Evolutionary conservation across 2,888 invertebrate genomes (phyloP).

Genomic region (Eretmocerus hayati): DNA sequence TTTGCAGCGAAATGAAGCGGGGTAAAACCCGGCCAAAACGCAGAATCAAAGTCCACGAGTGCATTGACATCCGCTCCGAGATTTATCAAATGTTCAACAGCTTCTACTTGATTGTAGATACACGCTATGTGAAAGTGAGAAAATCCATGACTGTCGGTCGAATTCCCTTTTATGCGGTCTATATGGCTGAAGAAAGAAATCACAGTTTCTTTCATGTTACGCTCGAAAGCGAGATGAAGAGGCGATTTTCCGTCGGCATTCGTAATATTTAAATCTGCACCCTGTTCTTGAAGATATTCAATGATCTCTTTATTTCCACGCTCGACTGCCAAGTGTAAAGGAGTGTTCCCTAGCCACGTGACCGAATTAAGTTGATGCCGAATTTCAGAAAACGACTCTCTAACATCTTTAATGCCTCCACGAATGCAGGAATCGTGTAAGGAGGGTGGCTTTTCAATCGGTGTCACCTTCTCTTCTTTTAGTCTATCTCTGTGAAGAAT

Average conservation of each 20-base stretch:
- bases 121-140: slow-evolving; percentile 3
- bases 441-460: neutral
- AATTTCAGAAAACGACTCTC: neutral
- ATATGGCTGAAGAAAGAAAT: neutral
- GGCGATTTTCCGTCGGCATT: neutral
- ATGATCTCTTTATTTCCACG: neutral
- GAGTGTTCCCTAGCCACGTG: neutral
- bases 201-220: neutral
- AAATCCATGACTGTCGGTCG: neutral
- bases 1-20: slow-evolving; percentile 4
- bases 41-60: neutral
- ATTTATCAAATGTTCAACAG: neutral
- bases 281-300: neutral
- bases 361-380: neutral
- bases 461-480: neutral
- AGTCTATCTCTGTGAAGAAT: no score
- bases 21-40: neutral
- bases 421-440: neutral
- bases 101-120: neutral
- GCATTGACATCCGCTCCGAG: neutral
- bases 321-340: neutral
- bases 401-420: neutral
- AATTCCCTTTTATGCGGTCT: neutral
- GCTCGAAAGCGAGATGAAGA: neutral
- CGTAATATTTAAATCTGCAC: neutral